Evolutionary conservation across 2,113 vertebrate genomes (phyloP).

Genomic region (Dolichallabes microphthalmus): DNA sequence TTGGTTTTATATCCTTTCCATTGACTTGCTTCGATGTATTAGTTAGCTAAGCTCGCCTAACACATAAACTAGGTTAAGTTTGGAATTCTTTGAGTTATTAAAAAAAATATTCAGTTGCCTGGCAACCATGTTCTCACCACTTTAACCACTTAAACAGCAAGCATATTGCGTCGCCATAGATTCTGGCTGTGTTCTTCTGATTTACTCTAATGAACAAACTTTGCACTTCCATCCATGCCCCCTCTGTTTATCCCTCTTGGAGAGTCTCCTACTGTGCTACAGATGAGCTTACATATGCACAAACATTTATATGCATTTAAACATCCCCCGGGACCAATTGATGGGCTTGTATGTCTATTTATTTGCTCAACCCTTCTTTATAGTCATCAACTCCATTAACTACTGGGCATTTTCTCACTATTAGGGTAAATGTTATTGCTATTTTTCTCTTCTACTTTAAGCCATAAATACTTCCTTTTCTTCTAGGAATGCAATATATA

Average conservation of each 20-base stretch:
- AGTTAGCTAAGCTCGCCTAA: neutral
- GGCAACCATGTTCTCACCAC: neutral
- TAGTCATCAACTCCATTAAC: neutral
- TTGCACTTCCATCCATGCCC: conserved; percentile 9
- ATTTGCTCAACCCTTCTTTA: conserved; percentile 17
- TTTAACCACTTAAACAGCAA: neutral
- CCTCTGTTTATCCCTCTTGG: conserved; percentile 18
- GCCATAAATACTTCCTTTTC: neutral
- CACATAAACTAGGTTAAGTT: neutral
- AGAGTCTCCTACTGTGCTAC: conserved; percentile 53
- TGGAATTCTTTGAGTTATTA: neutral
- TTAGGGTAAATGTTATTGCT: conserved; percentile 22
- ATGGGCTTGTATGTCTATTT: conserved; percentile 15
- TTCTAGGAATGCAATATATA: neutral
- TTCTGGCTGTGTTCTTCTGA: conserved; percentile 15
- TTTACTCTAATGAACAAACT: conserved; percentile 28
- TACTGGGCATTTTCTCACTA: conserved; percentile 6
- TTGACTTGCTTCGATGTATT: too few relatives aligned
- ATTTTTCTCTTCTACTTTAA: conserved; percentile 9
- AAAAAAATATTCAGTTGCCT: neutral
- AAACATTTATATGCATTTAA: conserved; percentile 43
- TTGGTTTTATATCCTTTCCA: neutral
- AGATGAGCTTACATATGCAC: conserved; percentile 61
- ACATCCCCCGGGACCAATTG: conserved; percentile 17
- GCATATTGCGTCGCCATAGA: neutral